Conservation (phyloP, 2,797 vertebrate species). For the Taenioides sp. region DNA sequence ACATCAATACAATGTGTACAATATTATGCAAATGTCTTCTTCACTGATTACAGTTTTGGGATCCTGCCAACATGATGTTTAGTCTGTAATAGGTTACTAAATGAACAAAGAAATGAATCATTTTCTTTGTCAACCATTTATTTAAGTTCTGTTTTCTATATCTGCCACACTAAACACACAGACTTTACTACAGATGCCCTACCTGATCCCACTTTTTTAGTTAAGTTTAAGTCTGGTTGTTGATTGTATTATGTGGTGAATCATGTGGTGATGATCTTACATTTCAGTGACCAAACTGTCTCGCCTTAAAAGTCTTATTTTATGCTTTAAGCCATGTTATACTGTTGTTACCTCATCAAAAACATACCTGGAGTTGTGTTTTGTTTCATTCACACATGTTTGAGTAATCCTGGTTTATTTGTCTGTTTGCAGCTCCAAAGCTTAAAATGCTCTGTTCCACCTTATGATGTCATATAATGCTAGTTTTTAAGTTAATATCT, state of each 20-base stretch:
- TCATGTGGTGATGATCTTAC: too few relatives aligned
- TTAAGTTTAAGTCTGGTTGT: background rate
- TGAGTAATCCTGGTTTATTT: too few relatives aligned
- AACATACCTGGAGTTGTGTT: too few relatives aligned
- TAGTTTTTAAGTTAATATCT: too few relatives aligned
- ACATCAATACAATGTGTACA: background rate
- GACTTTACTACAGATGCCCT: background rate
- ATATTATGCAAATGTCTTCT: conserved; percentile 23
- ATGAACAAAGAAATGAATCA: background rate
- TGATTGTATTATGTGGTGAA: background rate
- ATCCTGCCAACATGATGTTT: conserved; percentile 35
- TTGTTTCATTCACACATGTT: too few relatives aligned
- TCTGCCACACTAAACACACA: background rate
- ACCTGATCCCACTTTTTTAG: background rate
- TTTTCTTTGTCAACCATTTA: background rate
- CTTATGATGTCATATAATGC: too few relatives aligned
- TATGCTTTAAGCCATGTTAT: too few relatives aligned
- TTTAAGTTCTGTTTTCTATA: background rate
- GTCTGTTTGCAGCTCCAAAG: too few relatives aligned
- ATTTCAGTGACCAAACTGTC: too few relatives aligned
- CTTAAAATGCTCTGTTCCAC: too few relatives aligned
- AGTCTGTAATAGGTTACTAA: background rate
- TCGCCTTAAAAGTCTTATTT: too few relatives aligned
- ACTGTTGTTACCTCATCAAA: too few relatives aligned
- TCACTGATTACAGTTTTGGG: conserved; percentile 33